Evolutionary conservation across 1,140 invertebrate species (phyloP).

Genomic region (Drosophila mayri): DNA sequence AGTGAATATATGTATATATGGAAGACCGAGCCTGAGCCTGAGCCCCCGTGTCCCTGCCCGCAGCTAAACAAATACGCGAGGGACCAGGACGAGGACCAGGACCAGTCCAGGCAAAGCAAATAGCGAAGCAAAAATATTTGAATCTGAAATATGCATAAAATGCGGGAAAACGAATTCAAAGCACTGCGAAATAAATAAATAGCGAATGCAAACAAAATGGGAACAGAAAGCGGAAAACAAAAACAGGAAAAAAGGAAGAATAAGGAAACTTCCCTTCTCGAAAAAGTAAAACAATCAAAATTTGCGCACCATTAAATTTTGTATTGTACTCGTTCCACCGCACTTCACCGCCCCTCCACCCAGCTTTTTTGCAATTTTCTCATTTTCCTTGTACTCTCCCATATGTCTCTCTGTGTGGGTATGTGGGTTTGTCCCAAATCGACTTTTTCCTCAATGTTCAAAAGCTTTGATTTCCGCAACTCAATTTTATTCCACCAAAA

Average conservation of each 20-base stretch:
- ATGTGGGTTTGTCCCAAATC: slow-evolving; percentile 32
- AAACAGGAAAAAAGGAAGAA: slow-evolving; percentile 2
- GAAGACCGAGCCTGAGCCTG: slow-evolving; percentile 2
- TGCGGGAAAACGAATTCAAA: slow-evolving; percentile 62
- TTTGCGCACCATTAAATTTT: slow-evolving; percentile 80
- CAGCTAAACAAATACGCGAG: slow-evolving; percentile 48
- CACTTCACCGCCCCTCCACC: slow-evolving; percentile 30
- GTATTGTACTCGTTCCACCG: slow-evolving; percentile 51
- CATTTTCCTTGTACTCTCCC: slow-evolving; percentile 4
- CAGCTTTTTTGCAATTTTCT: slow-evolving; percentile 18
- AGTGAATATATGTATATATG: slow-evolving; percentile 1
- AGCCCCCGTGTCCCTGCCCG: slow-evolving; percentile 2
- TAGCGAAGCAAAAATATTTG: slow-evolving; percentile 48
- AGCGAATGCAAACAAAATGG: slow-evolving; percentile 55
- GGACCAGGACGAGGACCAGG: slow-evolving; percentile 20
- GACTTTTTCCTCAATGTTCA: slow-evolving; percentile 32
- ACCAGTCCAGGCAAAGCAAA: slow-evolving; percentile 47
- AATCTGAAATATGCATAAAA: slow-evolving; percentile 77
- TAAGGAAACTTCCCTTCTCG: slow-evolving; percentile 47
- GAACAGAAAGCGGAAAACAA: slow-evolving; percentile 11
- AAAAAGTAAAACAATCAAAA: slow-evolving; percentile 78
- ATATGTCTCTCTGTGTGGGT: slow-evolving; percentile 9
- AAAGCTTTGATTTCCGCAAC: slow-evolving; percentile 15
- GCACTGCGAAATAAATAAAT: slow-evolving; percentile 63
- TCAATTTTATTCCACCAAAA: slow-evolving; percentile 14